A percentile compares a stretch with the other conserved stretches of the same genome.
Evolutionary conservation across 2,113 vertebrate genomes (phyloP).

Genomic region (Malurus alboscapulatus): DNA sequence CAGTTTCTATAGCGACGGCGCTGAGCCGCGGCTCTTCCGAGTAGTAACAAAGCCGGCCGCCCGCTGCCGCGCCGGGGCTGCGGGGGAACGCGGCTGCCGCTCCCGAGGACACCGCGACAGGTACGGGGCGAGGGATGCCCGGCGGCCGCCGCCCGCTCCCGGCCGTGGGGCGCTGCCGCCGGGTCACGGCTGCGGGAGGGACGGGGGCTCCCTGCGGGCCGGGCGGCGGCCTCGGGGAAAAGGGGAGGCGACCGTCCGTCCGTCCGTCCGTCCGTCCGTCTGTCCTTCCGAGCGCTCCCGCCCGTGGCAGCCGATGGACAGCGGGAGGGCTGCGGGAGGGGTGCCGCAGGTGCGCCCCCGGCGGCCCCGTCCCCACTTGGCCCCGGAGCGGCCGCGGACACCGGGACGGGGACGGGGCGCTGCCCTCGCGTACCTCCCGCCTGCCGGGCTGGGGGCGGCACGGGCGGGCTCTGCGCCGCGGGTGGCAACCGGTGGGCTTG

Average conservation of each 20-base stretch:
- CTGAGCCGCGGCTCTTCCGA: conserved; percentile 36
- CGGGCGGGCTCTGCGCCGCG: background rate
- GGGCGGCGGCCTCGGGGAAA: background rate
- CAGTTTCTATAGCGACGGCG: conserved; percentile 70
- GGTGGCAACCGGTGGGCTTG: background rate
- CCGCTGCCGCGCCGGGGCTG: background rate
- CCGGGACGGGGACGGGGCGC: background rate
- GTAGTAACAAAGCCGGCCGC: conserved; percentile 61
- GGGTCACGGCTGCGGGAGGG: background rate
- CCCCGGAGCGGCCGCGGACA: background rate
- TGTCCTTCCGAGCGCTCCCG: background rate
- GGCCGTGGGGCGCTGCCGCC: background rate
- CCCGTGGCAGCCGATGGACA: background rate
- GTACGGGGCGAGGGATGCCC: background rate
- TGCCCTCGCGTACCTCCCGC: background rate
- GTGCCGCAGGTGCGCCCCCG: background rate
- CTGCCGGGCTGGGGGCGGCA: background rate
- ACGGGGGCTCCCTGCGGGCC: background rate
- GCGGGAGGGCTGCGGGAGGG: background rate
- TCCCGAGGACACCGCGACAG: background rate
- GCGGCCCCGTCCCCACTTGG: too few relatives aligned
- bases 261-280: background rate
- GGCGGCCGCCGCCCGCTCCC: background rate
- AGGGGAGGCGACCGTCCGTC: background rate
- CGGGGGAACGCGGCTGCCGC: background rate